phyloP scores from a whole-genome alignment of 2,888 invertebrate species.

The Caenorhabditis wallacei region DNA sequence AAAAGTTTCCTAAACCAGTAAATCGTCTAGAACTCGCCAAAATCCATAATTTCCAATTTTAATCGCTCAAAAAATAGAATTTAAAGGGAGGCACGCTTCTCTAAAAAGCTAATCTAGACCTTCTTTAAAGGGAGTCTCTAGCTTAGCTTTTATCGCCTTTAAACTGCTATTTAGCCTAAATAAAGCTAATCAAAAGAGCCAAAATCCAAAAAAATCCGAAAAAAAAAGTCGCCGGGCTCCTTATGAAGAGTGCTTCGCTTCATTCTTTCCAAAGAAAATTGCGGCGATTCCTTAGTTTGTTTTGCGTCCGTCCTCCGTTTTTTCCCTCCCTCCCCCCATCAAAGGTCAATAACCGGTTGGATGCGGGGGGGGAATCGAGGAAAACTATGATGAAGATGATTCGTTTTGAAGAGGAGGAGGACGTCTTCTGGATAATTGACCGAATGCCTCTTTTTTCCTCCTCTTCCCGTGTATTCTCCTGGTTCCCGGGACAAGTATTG shows the following conservation, averaged over 20 bases:
- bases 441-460: not conserved
- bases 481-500: not conserved
- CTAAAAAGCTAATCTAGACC: no score
- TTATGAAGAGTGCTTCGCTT: constrained; percentile 11
- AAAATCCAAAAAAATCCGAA: not conserved
- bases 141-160: no score
- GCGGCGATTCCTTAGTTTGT: constrained; percentile 20
- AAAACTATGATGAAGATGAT: constrained; percentile 23
- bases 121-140: no score
- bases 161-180: no score
- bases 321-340: constrained; percentile 29
- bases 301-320: constrained; percentile 8
- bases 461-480: no score
- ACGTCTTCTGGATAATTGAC: constrained; percentile 51
- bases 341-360: constrained; percentile 65
- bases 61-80: no score
- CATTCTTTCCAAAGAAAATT: not conserved
- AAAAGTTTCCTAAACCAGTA: no score
- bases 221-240: not conserved
- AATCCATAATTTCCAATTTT: no score
- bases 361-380: not conserved
- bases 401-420: constrained; percentile 39
- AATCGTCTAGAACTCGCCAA: no score
- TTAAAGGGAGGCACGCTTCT: no score
- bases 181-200: no score